Evolutionary conservation across 2,797 vertebrate genomes (phyloP), one percentile per base, ranked within the genome.

Genomic region (Pteronotus mesoamericanus): DNA sequence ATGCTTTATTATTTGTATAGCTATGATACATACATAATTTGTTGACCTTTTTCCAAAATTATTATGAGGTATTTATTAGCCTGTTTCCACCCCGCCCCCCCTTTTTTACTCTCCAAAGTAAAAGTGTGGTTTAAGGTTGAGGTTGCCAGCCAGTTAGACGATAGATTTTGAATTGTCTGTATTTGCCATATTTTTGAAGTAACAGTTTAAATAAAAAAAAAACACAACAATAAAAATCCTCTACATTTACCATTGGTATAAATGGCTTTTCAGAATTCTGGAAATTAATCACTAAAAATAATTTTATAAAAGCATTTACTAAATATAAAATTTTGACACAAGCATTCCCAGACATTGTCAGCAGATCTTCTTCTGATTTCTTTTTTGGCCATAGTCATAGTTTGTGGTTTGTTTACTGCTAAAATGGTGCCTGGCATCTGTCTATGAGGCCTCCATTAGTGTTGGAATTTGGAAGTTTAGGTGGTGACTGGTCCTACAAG

Each of bases 21-120:
- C 46, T 6, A 89, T 9, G 55, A 82, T 87, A 8, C 66, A 1
- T 34, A 75, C 95, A 92, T 64, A 59, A 74, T 84, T 86, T 77
- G 82, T 64, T 93, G 75, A 48, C 34, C 9, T 85, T 89, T 95
- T 89, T 82, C 22, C 85, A 42, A 72, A 89, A 85, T 89, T 93
- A 86, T 86, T 89, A 5, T 97, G 44, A 94, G 12, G 7, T 90
- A 64, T 86, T 83, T 94, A 61, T 82, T 84, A 69, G 22, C 15
- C 11, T n/a, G n/a, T n/a, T n/a, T 24, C 64, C 44, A n/a, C n/a
- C n/a, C n/a, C n/a, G n/a, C n/a, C 69, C 55, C 9, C 16, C 24
- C 1, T 5, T 61, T 92, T 79, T 87, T 61, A 59, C 6, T 46
- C 4, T 51, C 68, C 64, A 44, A 46, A 84, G 24, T 91, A 44